A percentile compares a stretch with the other conserved stretches of the same genome.
phyloP scores from a whole-genome alignment of 2,113 vertebrate genomes.

The Bombycilla garrulus region DNA sequence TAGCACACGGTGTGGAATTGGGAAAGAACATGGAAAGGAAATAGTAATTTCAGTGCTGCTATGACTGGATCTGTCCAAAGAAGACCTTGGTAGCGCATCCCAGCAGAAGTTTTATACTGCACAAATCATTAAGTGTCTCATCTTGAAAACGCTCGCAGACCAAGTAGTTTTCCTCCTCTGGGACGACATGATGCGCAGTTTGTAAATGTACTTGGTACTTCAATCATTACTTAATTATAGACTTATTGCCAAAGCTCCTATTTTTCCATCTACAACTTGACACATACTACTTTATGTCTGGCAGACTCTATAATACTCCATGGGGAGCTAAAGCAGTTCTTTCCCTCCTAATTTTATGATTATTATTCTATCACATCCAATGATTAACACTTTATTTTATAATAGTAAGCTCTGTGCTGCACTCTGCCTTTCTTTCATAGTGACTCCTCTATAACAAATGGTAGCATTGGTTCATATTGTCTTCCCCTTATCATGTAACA shows the following conservation, averaged over 20 bases:
- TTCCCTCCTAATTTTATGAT: slow-evolving; percentile 22
- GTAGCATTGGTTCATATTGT: neutral
- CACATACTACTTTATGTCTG: slow-evolving; percentile 8
- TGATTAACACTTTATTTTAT: slow-evolving; percentile 1
- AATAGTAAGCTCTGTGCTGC: neutral
- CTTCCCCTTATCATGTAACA: neutral
- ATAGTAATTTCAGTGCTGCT: neutral
- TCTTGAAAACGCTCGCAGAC: neutral
- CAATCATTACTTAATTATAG: slow-evolving; percentile 18
- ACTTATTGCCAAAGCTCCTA: slow-evolving; percentile 25
- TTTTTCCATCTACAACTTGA: slow-evolving; percentile 45
- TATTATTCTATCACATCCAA: slow-evolving; percentile 13
- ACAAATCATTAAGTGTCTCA: neutral
- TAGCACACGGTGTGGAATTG: neutral
- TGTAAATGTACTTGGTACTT: neutral
- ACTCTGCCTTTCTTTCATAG: neutral
- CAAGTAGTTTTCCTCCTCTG: neutral
- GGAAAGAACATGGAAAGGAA: neutral
- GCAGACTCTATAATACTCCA: neutral
- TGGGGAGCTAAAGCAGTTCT: neutral
- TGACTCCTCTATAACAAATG: neutral
- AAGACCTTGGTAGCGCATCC: neutral
- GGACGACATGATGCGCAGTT: neutral
- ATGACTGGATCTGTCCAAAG: neutral
- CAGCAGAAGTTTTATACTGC: neutral